Evolutionary conservation across 2,888 invertebrate species (phyloP).

Genomic region (Tanypteryx hageni): DNA sequence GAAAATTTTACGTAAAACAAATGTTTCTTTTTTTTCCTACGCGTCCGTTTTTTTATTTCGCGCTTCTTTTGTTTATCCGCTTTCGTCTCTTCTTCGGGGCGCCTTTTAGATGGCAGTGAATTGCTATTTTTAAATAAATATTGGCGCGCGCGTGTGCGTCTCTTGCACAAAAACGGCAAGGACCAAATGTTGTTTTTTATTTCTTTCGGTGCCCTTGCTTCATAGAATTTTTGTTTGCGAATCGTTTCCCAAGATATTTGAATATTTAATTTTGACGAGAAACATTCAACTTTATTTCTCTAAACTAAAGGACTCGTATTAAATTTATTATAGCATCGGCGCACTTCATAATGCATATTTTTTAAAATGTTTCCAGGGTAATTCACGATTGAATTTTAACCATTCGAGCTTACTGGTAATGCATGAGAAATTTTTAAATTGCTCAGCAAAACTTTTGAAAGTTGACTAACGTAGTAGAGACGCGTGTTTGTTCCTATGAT

Average conservation of each 20-base stretch:
- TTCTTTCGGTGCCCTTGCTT: neutral
- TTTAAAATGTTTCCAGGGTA: too few relatives aligned
- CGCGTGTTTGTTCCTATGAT: too few relatives aligned
- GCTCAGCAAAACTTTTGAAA: too few relatives aligned
- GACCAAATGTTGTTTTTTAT: neutral
- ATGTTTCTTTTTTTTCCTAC: slow-evolving; percentile 6
- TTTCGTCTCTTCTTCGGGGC: slow-evolving; percentile 22
- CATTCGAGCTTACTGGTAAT: too few relatives aligned
- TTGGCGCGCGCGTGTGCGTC: neutral
- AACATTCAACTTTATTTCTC: neutral
- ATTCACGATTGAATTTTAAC: too few relatives aligned
- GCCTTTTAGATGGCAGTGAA: neutral
- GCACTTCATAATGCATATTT: neutral
- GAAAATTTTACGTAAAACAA: slow-evolving; percentile 47
- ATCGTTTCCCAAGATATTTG: neutral
- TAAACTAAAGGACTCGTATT: neutral
- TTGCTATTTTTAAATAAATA: neutral
- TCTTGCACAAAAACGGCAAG: neutral
- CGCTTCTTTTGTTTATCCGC: slow-evolving; percentile 18
- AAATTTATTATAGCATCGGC: neutral
- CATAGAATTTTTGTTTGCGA: neutral
- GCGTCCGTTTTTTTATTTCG: neutral
- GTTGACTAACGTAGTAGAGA: too few relatives aligned
- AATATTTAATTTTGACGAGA: neutral
- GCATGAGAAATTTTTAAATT: too few relatives aligned